Percentiles rank a stretch among this genome's conserved stretches.
Conservation (phyloP, 2,113 vertebrate genomes). For the Lophochroa leadbeateri region DNA sequence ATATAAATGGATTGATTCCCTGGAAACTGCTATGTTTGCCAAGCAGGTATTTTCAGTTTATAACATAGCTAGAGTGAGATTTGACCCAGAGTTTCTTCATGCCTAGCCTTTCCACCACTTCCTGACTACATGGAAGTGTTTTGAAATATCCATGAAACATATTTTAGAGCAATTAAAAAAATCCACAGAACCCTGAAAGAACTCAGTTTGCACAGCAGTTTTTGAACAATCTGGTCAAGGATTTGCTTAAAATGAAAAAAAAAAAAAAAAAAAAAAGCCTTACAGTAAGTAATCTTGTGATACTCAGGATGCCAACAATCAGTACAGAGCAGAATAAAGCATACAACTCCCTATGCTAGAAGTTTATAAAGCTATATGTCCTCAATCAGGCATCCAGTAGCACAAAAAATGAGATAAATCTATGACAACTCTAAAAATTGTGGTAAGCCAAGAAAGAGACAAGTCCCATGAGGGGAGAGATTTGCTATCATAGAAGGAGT, state of each 20-base stretch:
- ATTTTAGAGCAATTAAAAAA: not conserved
- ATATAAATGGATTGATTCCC: not conserved
- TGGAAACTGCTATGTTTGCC: not conserved
- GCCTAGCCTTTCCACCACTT: not conserved
- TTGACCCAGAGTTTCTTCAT: not conserved
- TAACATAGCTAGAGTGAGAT: not conserved
- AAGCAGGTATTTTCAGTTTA: not conserved
- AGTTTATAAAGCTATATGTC: not conserved
- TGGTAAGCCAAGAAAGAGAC: not conserved
- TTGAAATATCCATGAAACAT: not conserved
- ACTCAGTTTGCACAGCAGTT: not conserved
- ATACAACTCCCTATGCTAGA: not conserved
- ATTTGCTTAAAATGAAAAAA: not conserved
- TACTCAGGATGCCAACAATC: no score
- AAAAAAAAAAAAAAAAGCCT: not conserved
- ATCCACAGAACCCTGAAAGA: not conserved
- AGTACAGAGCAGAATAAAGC: not conserved
- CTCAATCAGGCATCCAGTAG: rapidly evolving
- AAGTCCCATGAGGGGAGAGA: not conserved
- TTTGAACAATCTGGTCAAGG: not conserved
- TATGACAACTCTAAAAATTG: not conserved
- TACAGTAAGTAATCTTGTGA: not conserved
- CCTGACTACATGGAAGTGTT: not conserved
- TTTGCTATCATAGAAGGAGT: not conserved
- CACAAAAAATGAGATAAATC: not conserved